A percentile compares a stretch with the other conserved stretches of the same genome.
Evolutionary conservation across 1,140 invertebrate genomes (phyloP).

Genomic region (Leptoteleia sp.): DNA sequence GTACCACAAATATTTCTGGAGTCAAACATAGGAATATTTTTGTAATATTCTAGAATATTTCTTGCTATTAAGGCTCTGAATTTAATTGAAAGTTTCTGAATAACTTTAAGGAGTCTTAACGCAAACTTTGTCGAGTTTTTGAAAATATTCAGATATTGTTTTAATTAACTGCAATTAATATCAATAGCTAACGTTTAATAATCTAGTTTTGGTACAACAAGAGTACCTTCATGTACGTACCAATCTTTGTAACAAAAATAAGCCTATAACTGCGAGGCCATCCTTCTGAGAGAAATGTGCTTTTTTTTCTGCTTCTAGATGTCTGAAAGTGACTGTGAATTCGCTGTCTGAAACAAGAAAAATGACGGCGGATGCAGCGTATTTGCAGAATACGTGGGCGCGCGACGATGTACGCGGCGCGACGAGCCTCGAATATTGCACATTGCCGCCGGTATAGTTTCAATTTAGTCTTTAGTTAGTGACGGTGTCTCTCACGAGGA

Average conservation of each 20-base stretch:
- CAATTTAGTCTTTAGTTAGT: slow-evolving; percentile 72
- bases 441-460: slow-evolving; percentile 54
- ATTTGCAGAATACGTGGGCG: slow-evolving; percentile 64
- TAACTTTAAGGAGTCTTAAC: too few relatives aligned
- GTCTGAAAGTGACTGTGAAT: slow-evolving; percentile 13
- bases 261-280: neutral
- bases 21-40: too few relatives aligned
- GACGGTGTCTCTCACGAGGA: slow-evolving; percentile 77
- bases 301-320: slow-evolving; percentile 17
- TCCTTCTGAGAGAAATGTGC: neutral
- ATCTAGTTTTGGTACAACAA: too few relatives aligned
- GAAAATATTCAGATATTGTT: too few relatives aligned
- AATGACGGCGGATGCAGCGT: slow-evolving; percentile 45
- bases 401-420: slow-evolving; percentile 44
- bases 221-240: too few relatives aligned
- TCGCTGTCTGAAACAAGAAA: slow-evolving; percentile 26
- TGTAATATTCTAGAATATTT: too few relatives aligned
- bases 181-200: too few relatives aligned
- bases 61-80: too few relatives aligned
- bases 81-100: too few relatives aligned
- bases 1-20: too few relatives aligned
- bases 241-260: neutral
- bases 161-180: too few relatives aligned
- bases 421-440: slow-evolving; percentile 52
- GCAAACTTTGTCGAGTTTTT: too few relatives aligned